Percentiles rank a stretch among this genome's conserved stretches.
phyloP scores from a whole-genome alignment of 2,797 vertebrate genomes.

The Masticophis lateralis region DNA sequence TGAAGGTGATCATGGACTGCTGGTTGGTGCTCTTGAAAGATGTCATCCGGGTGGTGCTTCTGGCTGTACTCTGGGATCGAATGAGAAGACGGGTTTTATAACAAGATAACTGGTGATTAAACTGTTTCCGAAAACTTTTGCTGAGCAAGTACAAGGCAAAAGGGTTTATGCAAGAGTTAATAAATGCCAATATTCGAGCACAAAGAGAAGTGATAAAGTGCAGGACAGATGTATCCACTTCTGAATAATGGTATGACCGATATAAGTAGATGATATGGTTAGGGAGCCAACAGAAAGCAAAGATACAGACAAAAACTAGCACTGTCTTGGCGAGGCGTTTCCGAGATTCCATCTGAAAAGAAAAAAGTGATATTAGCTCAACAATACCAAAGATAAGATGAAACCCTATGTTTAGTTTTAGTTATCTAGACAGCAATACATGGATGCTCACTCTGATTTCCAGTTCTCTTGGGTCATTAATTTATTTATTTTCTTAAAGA shows the following conservation, averaged over 20 bases:
- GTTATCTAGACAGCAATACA: neutral
- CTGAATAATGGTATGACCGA: constrained; percentile 90
- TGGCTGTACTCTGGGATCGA: constrained; percentile 74
- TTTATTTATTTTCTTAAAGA: neutral
- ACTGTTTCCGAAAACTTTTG: constrained; percentile 92
- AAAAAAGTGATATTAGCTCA: constrained; percentile 25
- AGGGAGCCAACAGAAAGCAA: constrained; percentile 94
- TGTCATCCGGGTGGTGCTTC: constrained; percentile 81
- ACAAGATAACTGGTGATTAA: constrained; percentile 90
- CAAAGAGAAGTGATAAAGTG: constrained; percentile 87
- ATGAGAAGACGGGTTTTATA: constrained; percentile 69
- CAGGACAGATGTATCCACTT: constrained; percentile 89
- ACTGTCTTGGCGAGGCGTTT: constrained; percentile 93
- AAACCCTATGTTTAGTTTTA: neutral
- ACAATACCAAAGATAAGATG: neutral
- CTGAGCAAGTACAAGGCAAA: constrained; percentile 95
- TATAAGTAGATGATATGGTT: constrained; percentile 92
- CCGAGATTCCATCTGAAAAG: constrained; percentile 85
- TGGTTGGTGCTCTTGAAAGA: constrained; percentile 89
- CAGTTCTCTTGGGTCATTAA: neutral
- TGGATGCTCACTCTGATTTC: neutral
- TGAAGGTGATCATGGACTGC: constrained; percentile 84
- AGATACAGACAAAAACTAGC: constrained; percentile 91
- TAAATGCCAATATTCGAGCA: constrained; percentile 90
- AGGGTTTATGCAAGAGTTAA: constrained; percentile 94